Base-by-base conservation (phyloP, 2,888 invertebrate genomes). In the Empis stercorea region DNA sequence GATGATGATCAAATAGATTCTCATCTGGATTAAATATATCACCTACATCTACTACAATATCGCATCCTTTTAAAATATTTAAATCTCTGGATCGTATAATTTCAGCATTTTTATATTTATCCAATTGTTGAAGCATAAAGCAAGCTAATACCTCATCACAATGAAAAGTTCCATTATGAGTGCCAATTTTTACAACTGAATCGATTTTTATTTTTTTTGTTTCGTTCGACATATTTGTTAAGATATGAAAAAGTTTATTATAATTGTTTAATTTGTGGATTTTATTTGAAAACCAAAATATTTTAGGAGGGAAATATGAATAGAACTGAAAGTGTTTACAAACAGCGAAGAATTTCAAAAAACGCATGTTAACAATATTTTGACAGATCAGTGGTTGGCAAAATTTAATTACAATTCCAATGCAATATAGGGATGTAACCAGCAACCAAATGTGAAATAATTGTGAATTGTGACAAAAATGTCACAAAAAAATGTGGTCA, bases 21-120 rank as follows among this genome's bases (percentile, higher is more conserved):
- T 65, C 79, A 1, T 71, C 70, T 46, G 84, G 84, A 66, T 95
- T 79, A 66, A 86, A 99, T 14, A 76, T 76, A 1, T 80, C 85
- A 4, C 97, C 97, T 5, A 97, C 95, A 71, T 99, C 97, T 0
- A 99, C 84, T 0, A 99, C 91, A 54, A 97, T 80, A 61, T 96
- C 91, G 70, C 96, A 96, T 2, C 76, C 75, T 1, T 81, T 77
- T 46, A 97, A 72, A 54, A 77, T 74, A 56, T 72, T 59, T 16
- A 56, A 53, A 54, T 82, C 75, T 41, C 84, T 72, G 1, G 78
- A 76, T 55, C 89, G 74, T 9, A 92, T 66, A 49, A 99, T 87
- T 54, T 78, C 74, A 0, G 94, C 87, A 68, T 88, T 76, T 58
- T 80, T 76, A 65, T 84, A 95, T 55, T 81, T 74, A 0, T 91